These are phyloP conservation scores for Entelurus aequoreus DNA, from an alignment of 2,113 vertebrate species.

Conservation along the genomic window DNA sequence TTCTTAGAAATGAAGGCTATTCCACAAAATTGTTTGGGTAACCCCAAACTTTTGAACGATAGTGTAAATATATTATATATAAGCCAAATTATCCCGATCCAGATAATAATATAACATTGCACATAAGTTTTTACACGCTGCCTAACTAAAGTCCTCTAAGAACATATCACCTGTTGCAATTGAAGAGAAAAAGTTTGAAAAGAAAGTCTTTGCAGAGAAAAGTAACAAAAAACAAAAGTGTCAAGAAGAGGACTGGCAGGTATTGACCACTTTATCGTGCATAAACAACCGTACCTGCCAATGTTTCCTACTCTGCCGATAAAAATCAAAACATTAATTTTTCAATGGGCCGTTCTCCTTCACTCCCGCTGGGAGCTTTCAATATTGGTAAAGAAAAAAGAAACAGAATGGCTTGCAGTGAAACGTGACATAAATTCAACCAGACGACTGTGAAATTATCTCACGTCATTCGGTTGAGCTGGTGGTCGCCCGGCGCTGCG, in stretches of 20 bases:
- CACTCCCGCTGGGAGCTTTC: slow-evolving; percentile 16
- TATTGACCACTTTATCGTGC: neutral
- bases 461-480: slow-evolving; percentile 9
- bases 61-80: too few relatives aligned
- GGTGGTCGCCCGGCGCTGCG: slow-evolving; percentile 5
- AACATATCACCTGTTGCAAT: neutral
- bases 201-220: neutral
- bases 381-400: slow-evolving; percentile 16
- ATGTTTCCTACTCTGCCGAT: neutral
- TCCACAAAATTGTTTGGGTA: too few relatives aligned
- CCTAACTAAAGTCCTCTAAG: too few relatives aligned
- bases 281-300: slow-evolving; percentile 1
- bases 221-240: neutral
- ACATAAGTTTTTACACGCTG: too few relatives aligned
- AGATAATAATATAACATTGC: too few relatives aligned
- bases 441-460: slow-evolving; percentile 30
- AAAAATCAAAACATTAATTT: neutral
- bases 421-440: slow-evolving; percentile 29
- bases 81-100: too few relatives aligned
- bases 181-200: neutral
- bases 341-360: slow-evolving; percentile 1
- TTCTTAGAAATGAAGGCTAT: too few relatives aligned
- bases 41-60: too few relatives aligned
- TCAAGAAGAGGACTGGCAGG: neutral
- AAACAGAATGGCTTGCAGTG: slow-evolving; percentile 24